These are phyloP conservation scores for Melieria crassipennis DNA, from an alignment of 2,888 invertebrate genomes.

Conservation along the genomic window DNA sequence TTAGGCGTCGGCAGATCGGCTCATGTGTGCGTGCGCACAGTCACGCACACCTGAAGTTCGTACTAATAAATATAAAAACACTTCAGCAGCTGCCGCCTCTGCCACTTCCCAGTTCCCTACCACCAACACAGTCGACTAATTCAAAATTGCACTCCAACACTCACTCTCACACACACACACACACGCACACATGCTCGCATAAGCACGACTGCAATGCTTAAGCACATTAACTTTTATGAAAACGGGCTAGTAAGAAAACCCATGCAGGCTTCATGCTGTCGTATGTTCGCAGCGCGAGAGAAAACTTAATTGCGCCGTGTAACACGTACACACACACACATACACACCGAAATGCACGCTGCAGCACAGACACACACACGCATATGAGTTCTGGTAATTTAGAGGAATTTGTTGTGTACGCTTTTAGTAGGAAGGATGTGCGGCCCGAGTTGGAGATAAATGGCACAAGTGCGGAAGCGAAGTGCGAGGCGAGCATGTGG, in stretches of 20 bases:
- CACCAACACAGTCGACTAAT: background rate
- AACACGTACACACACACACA: background rate
- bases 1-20: no score
- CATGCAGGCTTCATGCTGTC: background rate
- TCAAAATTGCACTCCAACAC: constrained; percentile 16
- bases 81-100: background rate
- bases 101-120: background rate
- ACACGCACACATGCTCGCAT: no score
- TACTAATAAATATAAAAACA: background rate
- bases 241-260: background rate
- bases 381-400: background rate
- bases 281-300: background rate
- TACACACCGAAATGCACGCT: background rate
- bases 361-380: background rate
- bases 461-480: no score
- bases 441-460: no score
- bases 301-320: background rate
- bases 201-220: no score
- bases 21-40: no score
- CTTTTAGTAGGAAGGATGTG: no score
- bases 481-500: no score
- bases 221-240: constrained; percentile 16
- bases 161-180: constrained; percentile 2
- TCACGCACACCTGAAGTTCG: no score
- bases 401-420: no score